These are phyloP conservation scores for Pilophorus perplexus DNA, from an alignment of 2,888 invertebrate species.

Conservation along the genomic window DNA sequence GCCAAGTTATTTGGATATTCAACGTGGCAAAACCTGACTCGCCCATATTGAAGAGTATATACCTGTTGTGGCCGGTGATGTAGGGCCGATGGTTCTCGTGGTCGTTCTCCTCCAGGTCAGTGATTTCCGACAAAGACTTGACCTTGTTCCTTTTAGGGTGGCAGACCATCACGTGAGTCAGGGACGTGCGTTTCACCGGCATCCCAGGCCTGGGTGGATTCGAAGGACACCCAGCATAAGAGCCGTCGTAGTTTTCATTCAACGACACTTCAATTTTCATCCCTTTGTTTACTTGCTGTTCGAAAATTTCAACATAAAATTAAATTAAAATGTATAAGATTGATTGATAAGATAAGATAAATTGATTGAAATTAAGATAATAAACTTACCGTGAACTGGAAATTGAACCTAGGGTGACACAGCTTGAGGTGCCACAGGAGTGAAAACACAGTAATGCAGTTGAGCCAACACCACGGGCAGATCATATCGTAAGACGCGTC, in stretches of 20 bases:
- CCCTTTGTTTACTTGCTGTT: slow-evolving; percentile 68
- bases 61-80: slow-evolving; percentile 85
- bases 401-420: slow-evolving; percentile 90
- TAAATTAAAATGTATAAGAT: no score
- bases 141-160: slow-evolving; percentile 65
- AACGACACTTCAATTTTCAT: slow-evolving; percentile 92
- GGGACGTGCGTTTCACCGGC: slow-evolving; percentile 69
- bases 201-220: slow-evolving; percentile 69
- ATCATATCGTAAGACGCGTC: slow-evolving; percentile 89
- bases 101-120: slow-evolving; percentile 82
- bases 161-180: slow-evolving; percentile 76
- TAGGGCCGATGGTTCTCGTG: slow-evolving; percentile 82
- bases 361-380: no score
- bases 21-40: no score
- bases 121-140: slow-evolving; percentile 78
- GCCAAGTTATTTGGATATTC: neutral
- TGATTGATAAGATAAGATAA: no score
- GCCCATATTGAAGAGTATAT: slow-evolving; percentile 41
- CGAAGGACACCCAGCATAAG: slow-evolving; percentile 85
- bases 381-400: slow-evolving; percentile 83
- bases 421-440: slow-evolving; percentile 89
- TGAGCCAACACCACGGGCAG: slow-evolving; percentile 94
- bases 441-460: slow-evolving; percentile 82
- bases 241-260: slow-evolving; percentile 92
- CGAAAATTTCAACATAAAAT: no score